These are phyloP conservation scores for Gopherus evgoodei DNA, from an alignment of 2,113 vertebrate species.

Conservation along the genomic window DNA sequence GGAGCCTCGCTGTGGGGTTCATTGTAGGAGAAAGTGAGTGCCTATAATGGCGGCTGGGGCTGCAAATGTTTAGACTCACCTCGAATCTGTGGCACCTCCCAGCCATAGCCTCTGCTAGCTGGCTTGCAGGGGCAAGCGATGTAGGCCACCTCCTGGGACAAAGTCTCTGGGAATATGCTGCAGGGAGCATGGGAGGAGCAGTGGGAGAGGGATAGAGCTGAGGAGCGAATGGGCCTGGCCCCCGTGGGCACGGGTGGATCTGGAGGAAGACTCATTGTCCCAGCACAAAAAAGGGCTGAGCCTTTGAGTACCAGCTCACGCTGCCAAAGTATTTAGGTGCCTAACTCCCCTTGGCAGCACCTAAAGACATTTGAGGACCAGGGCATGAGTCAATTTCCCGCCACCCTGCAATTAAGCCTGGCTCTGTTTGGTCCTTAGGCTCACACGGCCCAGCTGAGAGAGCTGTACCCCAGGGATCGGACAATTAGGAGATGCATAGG, in stretches of 20 bases:
- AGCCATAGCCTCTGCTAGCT: neutral
- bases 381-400: neutral
- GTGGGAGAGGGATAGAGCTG: fast-evolving
- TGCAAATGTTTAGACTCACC: neutral
- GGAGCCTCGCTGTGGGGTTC: neutral
- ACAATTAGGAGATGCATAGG: neutral
- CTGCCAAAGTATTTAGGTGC: neutral
- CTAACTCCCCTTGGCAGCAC: neutral
- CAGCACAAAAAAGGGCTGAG: neutral
- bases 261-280: neutral
- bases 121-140: neutral
- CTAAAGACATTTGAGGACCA: neutral
- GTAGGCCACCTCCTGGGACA: neutral
- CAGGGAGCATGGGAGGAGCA: neutral
- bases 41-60: neutral
- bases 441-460: neutral
- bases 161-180: fast-evolving
- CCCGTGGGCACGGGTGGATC: neutral
- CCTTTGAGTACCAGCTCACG: neutral
- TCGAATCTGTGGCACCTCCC: neutral
- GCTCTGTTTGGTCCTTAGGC: neutral
- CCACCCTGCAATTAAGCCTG: too few relatives aligned
- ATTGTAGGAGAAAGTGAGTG: too few relatives aligned
- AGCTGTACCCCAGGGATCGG: neutral
- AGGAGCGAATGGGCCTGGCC: too few relatives aligned